Evolutionary conservation across 2,888 invertebrate species (phyloP).

Genomic region (Phaonia tiefii): DNA sequence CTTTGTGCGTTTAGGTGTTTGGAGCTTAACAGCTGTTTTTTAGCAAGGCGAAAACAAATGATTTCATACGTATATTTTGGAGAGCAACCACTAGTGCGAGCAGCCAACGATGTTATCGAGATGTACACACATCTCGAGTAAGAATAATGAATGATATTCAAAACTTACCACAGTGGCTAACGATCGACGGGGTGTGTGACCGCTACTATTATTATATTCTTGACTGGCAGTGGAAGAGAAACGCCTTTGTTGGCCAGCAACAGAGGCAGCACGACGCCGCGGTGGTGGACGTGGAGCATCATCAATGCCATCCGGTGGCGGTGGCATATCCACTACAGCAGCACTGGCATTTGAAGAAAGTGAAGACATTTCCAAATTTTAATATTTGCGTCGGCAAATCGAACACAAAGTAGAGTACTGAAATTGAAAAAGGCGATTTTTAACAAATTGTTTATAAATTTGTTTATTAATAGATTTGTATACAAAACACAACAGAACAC

Average conservation of each 20-base stretch:
- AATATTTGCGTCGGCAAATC: too few relatives aligned
- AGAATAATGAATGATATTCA: too few relatives aligned
- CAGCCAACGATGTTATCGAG: too few relatives aligned
- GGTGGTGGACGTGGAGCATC: slow-evolving; percentile 79
- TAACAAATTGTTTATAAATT: too few relatives aligned
- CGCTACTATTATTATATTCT: slow-evolving; percentile 70
- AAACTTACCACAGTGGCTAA: slow-evolving; percentile 76
- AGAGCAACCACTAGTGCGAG: too few relatives aligned
- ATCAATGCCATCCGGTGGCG: slow-evolving; percentile 26
- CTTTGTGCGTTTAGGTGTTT: not conserved
- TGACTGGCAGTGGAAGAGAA: slow-evolving; percentile 64
- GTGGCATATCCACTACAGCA: not conserved
- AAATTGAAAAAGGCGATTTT: too few relatives aligned
- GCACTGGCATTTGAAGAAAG: slow-evolving; percentile 15
- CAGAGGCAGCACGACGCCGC: slow-evolving; percentile 78
- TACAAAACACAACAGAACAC: not conserved
- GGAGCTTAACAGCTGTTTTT: slow-evolving; percentile 32
- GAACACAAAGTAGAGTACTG: too few relatives aligned
- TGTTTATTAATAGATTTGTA: not conserved
- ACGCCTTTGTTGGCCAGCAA: slow-evolving; percentile 74
- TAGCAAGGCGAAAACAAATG: not conserved
- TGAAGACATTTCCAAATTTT: not conserved
- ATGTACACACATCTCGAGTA: too few relatives aligned
- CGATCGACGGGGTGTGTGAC: slow-evolving; percentile 77
- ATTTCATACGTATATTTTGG: too few relatives aligned